A percentile compares a stretch with the other conserved stretches of the same genome.
Evolutionary conservation across 2,888 invertebrate species (phyloP).

Genomic region (Zygothrica quintamaculata): DNA sequence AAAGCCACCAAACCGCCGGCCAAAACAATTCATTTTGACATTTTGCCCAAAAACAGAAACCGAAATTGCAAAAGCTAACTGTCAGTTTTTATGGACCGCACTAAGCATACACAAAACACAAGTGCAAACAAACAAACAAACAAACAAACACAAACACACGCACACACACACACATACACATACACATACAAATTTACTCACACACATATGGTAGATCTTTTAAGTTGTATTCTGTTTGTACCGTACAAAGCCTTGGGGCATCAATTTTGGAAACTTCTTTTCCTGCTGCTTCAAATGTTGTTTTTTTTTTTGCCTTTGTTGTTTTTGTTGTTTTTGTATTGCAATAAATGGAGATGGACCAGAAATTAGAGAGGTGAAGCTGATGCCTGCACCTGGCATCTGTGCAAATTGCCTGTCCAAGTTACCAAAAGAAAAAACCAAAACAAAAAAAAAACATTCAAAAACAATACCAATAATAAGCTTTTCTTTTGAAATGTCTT

Average conservation of each 20-base stretch:
- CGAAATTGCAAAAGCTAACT: constrained; percentile 18
- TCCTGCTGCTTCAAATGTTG: constrained; percentile 7
- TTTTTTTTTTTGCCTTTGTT: too few species aligned
- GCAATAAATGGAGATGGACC: constrained; percentile 26
- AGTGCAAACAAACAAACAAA: not conserved
- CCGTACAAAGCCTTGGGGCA: constrained; percentile 26
- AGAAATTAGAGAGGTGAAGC: too few species aligned
- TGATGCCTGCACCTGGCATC: constrained; percentile 56
- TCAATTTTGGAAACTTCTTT: constrained; percentile 16
- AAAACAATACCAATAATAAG: constrained; percentile 6
- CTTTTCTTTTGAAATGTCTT: not conserved
- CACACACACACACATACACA: not conserved
- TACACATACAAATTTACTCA: not conserved
- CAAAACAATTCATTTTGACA: constrained; percentile 36
- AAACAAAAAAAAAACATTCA: constrained; percentile 6
- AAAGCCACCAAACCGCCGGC: not conserved
- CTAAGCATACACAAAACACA: too few species aligned
- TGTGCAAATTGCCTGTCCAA: constrained; percentile 63
- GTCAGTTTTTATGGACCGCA: constrained; percentile 30
- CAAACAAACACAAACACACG: not conserved
- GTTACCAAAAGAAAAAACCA: constrained; percentile 11
- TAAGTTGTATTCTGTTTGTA: constrained; percentile 8
- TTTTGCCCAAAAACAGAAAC: constrained; percentile 20
- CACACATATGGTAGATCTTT: constrained; percentile 12
- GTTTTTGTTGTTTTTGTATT: constrained; percentile 25